Evolutionary conservation across 2,888 invertebrate genomes (phyloP), one percentile per base, ranked within the genome.

Genomic region (Dasysyrphus albostriatus): DNA sequence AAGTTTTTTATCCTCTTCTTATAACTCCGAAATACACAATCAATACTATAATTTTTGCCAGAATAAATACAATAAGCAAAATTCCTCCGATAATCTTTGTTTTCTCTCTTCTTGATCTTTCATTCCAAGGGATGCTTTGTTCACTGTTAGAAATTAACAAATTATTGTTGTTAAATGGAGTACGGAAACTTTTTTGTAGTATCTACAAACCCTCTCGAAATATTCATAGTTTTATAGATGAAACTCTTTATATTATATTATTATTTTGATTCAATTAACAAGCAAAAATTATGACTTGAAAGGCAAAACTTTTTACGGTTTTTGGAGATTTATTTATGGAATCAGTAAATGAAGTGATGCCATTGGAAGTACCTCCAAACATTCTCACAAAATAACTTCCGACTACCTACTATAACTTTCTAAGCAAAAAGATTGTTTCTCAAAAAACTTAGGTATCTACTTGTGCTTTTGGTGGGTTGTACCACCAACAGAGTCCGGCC

Each of bases 21-120:
- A 58, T 67, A 2, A 76, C 76, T 59, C 69, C 77, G 37, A 77
- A 77, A 77, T 69, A 77, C 1, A 77, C 69, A 69, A 70, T 39
- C 34, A 77, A 10, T 5, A 6, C 7, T 39, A 69, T 12, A 14
- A 70, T 70, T 69, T 77, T 77, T 19, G 32, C 9, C 19, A 77
- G 16, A 42, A 61, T 12, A 9, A 77, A 14, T 7, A 59, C 12
- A 19, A 77, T 69, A n/a, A 77, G 10, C 5, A 69, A 47, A 34
- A 58, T 14, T 12, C 34, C 54, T 6, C 42, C 39, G 6, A 75
- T 42, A 29, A 75, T 75, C 19, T 65, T 63, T 7, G 0, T 14
- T 44, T 76, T 76, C 16, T 76, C 67, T 9, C 14, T 49, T 3
- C 47, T 58, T 29, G 76, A 34, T 19, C 76, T 67, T 59, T 49